These are phyloP conservation scores for Anser cygnoides DNA, from an alignment of 2,113 vertebrate species.

Conservation along the genomic window DNA sequence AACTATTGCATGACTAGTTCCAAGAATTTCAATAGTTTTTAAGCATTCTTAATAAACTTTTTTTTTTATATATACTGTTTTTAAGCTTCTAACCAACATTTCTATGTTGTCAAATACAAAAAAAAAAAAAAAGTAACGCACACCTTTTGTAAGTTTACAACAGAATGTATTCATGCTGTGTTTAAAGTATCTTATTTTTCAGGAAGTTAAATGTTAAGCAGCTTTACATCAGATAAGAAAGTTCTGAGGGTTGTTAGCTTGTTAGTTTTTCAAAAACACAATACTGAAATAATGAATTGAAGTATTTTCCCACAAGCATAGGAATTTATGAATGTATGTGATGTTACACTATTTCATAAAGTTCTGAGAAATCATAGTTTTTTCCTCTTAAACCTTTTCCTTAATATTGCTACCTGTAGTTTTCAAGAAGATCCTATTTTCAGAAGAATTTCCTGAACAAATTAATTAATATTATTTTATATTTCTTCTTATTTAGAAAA, in stretches of 20 bases:
- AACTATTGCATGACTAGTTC: background rate
- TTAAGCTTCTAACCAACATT: background rate
- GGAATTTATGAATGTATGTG: background rate
- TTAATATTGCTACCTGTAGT: background rate
- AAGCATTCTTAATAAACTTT: too few species aligned
- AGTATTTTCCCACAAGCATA: background rate
- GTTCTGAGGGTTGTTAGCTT: background rate
- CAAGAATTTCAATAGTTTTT: background rate
- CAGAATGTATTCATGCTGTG: background rate
- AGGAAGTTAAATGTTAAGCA: background rate
- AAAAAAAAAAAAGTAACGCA: background rate
- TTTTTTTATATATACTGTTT: too few species aligned
- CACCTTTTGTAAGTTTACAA: background rate
- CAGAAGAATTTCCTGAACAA: background rate
- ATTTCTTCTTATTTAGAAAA: background rate
- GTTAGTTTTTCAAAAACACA: background rate
- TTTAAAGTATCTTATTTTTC: background rate
- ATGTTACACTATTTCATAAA: background rate
- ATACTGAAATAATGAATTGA: background rate
- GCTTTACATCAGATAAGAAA: accelerated
- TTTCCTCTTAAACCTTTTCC: background rate
- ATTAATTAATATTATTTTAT: background rate
- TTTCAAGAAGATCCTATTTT: background rate
- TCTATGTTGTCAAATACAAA: background rate
- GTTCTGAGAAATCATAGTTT: background rate